Percentiles rank a stretch among this genome's conserved stretches.
These are phyloP conservation scores for Eristalis pertinax DNA, from an alignment of 2,888 invertebrate genomes.

Conservation along the genomic window DNA sequence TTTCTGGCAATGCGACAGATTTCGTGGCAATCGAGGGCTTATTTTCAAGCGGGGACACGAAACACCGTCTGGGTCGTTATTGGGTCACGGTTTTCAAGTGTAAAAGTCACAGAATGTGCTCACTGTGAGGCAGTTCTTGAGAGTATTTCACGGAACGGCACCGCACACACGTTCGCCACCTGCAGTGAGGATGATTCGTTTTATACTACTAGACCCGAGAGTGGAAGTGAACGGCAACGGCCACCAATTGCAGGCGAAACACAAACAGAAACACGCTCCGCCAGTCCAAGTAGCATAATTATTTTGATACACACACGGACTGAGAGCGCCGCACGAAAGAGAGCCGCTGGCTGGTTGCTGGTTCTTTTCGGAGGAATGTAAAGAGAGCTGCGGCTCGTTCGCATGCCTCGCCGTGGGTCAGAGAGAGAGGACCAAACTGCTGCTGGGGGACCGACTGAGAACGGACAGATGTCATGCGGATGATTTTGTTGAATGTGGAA, in stretches of 20 bases:
- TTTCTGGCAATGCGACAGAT: background rate
- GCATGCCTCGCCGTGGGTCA: background rate
- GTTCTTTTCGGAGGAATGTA: background rate
- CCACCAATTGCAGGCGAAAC: slow-evolving; percentile 37
- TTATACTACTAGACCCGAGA: slow-evolving; percentile 45
- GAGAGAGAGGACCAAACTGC: slow-evolving; percentile 20
- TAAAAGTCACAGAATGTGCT: background rate
- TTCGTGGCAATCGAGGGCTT: background rate
- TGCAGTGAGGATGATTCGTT: slow-evolving; percentile 60
- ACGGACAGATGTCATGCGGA: background rate
- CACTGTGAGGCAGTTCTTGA: slow-evolving; percentile 43
- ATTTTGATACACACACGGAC: background rate
- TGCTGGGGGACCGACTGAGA: background rate
- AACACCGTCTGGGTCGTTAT: slow-evolving; percentile 9
- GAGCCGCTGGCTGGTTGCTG: background rate
- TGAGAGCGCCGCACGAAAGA: background rate
- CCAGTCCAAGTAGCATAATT: slow-evolving; percentile 12
- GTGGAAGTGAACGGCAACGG: slow-evolving; percentile 1
- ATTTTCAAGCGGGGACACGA: background rate
- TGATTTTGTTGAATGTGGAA: slow-evolving; percentile 29
- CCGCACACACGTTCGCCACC: slow-evolving; percentile 51
- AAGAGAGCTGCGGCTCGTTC: slow-evolving; percentile 11
- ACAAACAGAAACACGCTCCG: background rate
- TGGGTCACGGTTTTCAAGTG: slow-evolving; percentile 5
- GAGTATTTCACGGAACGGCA: slow-evolving; percentile 28